phyloP scores from a whole-genome alignment of 2,113 vertebrate genomes.

The Vulpes lagopus region DNA sequence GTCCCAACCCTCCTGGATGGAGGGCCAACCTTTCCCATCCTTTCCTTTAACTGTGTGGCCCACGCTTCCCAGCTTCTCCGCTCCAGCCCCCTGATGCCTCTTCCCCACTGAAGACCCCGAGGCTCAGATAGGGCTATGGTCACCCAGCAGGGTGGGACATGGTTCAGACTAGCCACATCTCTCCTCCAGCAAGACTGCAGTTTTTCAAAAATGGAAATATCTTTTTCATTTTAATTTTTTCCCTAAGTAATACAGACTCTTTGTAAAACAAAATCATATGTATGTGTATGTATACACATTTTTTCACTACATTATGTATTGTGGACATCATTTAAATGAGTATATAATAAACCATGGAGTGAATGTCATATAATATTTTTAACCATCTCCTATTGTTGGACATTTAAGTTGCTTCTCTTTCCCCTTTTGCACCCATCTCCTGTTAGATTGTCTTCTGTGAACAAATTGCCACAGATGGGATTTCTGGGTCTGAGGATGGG shows the following conservation, averaged over 20 bases:
- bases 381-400: background rate
- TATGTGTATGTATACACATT: background rate
- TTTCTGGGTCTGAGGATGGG: background rate
- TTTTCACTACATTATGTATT: background rate
- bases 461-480: background rate
- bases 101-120: background rate
- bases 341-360: background rate
- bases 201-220: conserved; percentile 33
- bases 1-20: background rate
- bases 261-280: background rate
- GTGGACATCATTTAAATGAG: background rate
- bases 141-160: background rate
- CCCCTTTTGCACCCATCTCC: background rate
- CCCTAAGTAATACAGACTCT: conserved; percentile 7
- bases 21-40: background rate
- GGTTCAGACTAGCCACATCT: background rate
- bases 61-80: background rate
- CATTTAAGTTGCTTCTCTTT: background rate
- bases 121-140: background rate
- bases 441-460: background rate
- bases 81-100: background rate
- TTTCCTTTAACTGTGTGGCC: background rate
- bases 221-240: background rate
- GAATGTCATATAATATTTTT: background rate
- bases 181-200: background rate